These are phyloP conservation scores for Centropyge bicolor DNA, from an alignment of 2,797 vertebrate genomes.

Conservation along the genomic window DNA sequence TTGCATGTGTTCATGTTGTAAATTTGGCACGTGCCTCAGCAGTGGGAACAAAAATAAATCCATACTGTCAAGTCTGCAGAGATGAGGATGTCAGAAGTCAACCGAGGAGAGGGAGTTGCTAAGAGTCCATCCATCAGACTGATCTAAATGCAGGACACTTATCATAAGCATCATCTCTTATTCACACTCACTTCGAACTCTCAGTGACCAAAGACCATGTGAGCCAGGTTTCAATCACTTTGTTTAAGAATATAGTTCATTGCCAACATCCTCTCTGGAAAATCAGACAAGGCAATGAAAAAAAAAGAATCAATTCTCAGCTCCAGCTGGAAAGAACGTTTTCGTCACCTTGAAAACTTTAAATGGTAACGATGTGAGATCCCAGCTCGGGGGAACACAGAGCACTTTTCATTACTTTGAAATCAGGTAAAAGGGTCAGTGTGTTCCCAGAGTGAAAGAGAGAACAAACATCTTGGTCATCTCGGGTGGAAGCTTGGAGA, in stretches of 20 bases:
- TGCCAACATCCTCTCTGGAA: conserved; percentile 19
- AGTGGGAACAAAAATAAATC: background rate
- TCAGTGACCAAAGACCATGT: background rate
- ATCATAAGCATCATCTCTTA: background rate
- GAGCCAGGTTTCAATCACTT: conserved; percentile 9
- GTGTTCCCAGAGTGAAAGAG: background rate
- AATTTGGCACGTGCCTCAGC: background rate
- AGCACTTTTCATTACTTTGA: conserved; percentile 35
- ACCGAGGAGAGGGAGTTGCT: too few species aligned
- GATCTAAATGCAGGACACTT: background rate
- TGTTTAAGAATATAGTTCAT: conserved; percentile 13
- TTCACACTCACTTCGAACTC: background rate
- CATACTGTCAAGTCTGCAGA: background rate
- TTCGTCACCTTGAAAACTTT: conserved; percentile 12
- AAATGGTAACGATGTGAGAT: conserved; percentile 39
- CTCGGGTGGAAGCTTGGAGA: conserved; percentile 12
- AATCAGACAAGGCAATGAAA: conserved; percentile 30
- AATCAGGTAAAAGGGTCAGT: conserved; percentile 18
- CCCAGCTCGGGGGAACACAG: background rate
- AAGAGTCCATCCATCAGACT: background rate
- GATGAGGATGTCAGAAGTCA: background rate
- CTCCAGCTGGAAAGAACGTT: conserved; percentile 33
- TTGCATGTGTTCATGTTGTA: background rate
- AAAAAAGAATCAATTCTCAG: conserved; percentile 1
- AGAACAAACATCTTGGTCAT: conserved; percentile 23